These are phyloP conservation scores for Stictonetta naevosa DNA, from an alignment of 2,113 vertebrate genomes.

Conservation along the genomic window DNA sequence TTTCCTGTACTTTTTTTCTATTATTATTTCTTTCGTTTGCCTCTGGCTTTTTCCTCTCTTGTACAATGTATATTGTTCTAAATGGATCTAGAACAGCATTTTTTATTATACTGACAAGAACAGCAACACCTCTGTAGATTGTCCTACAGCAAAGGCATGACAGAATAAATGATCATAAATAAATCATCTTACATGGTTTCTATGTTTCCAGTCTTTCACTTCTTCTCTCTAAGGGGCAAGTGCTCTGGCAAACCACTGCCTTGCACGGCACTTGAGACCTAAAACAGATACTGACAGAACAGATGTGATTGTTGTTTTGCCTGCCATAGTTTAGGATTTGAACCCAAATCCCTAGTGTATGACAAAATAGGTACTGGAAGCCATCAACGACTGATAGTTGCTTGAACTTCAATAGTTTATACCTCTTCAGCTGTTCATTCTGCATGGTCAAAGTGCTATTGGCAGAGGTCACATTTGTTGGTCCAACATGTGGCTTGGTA, in stretches of 20 bases:
- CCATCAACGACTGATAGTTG: neutral
- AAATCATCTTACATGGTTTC: neutral
- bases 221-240: neutral
- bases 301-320: neutral
- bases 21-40: neutral
- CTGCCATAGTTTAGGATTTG: neutral
- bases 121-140: constrained; percentile 29
- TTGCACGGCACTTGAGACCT: neutral
- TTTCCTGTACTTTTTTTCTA: neutral
- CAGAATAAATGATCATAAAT: constrained; percentile 53
- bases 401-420: neutral
- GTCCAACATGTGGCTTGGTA: no score
- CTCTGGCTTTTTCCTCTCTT: constrained; percentile 11
- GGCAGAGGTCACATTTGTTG: neutral
- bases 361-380: neutral
- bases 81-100: neutral
- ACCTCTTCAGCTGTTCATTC: neutral
- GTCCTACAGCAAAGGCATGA: constrained; percentile 64
- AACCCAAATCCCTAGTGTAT: neutral
- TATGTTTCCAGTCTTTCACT: neutral
- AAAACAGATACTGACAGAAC: neutral
- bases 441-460: neutral
- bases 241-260: neutral
- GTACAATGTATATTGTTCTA: constrained; percentile 6
- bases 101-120: constrained; percentile 59